These are phyloP conservation scores for Clivina fossor DNA, from an alignment of 2,888 invertebrate species.

Conservation along the genomic window DNA sequence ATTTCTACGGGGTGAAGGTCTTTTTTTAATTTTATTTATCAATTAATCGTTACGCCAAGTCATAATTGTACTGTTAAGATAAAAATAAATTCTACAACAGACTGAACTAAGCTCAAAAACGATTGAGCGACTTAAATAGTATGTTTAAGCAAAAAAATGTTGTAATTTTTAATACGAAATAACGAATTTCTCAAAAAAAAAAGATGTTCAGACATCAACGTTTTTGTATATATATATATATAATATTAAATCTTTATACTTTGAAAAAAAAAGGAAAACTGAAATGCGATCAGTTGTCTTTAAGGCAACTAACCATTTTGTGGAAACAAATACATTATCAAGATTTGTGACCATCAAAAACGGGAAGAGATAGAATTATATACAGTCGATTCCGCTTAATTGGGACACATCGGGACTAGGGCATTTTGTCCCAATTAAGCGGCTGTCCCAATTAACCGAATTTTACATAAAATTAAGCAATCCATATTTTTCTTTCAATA, in stretches of 20 bases:
- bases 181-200: conserved; percentile 29
- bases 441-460: too few relatives aligned
- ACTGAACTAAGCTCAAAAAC: conserved; percentile 25
- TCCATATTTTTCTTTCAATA: too few relatives aligned
- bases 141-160: conserved; percentile 26
- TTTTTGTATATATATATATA: conserved; percentile 27
- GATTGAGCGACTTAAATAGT: conserved; percentile 26
- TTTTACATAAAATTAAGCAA: too few relatives aligned
- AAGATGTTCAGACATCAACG: conserved; percentile 12
- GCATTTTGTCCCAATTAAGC: too few relatives aligned
- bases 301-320: conserved; percentile 19
- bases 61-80: conserved; percentile 24
- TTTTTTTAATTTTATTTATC: conserved; percentile 24
- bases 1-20: conserved; percentile 12
- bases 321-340: conserved; percentile 24
- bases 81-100: conserved; percentile 25
- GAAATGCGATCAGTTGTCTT: conserved; percentile 16
- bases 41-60: conserved; percentile 27
- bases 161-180: conserved; percentile 28
- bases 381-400: too few relatives aligned
- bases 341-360: conserved; percentile 29
- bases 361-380: conserved; percentile 30
- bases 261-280: conserved; percentile 20
- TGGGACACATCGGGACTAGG: too few relatives aligned
- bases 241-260: conserved; percentile 30